These are phyloP conservation scores for Baryphthengus martii DNA, from an alignment of 2,113 vertebrate genomes.

Conservation along the genomic window DNA sequence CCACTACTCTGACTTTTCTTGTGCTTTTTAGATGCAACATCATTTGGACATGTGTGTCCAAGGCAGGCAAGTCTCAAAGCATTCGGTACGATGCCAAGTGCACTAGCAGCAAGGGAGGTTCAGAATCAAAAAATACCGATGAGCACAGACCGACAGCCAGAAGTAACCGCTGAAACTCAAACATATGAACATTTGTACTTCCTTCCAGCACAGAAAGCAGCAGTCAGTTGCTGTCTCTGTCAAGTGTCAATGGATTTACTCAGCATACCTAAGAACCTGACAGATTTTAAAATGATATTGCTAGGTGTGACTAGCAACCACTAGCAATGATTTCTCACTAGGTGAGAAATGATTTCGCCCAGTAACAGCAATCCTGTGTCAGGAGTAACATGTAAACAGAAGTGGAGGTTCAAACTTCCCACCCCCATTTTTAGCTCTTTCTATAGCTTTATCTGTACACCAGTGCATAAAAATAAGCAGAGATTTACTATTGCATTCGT, in stretches of 20 bases:
- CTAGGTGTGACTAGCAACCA: background rate
- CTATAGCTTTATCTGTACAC: background rate
- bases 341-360: background rate
- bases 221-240: background rate
- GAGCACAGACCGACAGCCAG: background rate
- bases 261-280: background rate
- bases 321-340: no score
- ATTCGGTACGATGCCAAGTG: background rate
- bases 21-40: background rate
- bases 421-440: background rate
- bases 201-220: background rate
- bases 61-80: background rate
- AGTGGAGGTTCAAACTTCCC: background rate
- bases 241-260: background rate
- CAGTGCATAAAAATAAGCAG: background rate
- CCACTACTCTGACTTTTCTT: background rate
- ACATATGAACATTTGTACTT: background rate
- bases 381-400: background rate
- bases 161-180: background rate
- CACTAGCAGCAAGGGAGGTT: background rate
- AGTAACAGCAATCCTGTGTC: background rate
- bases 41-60: background rate
- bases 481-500: background rate
- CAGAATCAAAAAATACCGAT: background rate
- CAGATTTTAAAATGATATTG: background rate